Conservation (phyloP, 2,888 invertebrate genomes). For the Brachycybe producta region DNA sequence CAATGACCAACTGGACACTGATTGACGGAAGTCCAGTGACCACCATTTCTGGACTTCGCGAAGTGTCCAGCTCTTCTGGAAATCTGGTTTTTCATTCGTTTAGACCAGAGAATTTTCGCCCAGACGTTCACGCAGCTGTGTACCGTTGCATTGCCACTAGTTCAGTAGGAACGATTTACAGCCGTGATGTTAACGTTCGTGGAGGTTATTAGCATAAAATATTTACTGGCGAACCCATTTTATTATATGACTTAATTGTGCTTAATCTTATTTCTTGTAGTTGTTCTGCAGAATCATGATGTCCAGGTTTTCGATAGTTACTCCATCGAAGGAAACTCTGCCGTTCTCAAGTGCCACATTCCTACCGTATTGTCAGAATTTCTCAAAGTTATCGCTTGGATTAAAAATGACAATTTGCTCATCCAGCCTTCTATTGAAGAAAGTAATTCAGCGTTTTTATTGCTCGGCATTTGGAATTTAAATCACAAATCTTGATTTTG, state of each 20-base stretch:
- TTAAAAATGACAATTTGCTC: slow-evolving; percentile 15
- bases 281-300: slow-evolving; percentile 11
- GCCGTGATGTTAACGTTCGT: slow-evolving; percentile 6
- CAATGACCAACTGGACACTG: slow-evolving; percentile 8
- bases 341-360: slow-evolving; percentile 14
- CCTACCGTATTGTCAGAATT: slow-evolving; percentile 9
- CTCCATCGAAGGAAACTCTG: slow-evolving; percentile 15
- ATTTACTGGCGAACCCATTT: neutral
- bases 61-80: slow-evolving; percentile 1
- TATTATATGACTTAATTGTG: neutral
- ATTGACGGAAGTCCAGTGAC: slow-evolving; percentile 7
- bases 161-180: slow-evolving; percentile 2
- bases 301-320: slow-evolving; percentile 14
- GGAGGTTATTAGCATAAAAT: slow-evolving; percentile 11
- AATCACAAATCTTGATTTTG: neutral
- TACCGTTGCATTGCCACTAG: slow-evolving; percentile 12
- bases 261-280: slow-evolving; percentile 6
- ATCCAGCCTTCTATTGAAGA: slow-evolving; percentile 7
- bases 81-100: slow-evolving; percentile 7
- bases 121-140: slow-evolving; percentile 11
- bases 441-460: neutral
- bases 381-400: slow-evolving; percentile 8
- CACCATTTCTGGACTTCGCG: slow-evolving; percentile 4
- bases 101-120: slow-evolving; percentile 9
- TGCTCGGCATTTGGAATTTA: neutral